These are phyloP conservation scores for Sphecodes monilicornis DNA, from an alignment of 2,888 invertebrate genomes.

Conservation along the genomic window DNA sequence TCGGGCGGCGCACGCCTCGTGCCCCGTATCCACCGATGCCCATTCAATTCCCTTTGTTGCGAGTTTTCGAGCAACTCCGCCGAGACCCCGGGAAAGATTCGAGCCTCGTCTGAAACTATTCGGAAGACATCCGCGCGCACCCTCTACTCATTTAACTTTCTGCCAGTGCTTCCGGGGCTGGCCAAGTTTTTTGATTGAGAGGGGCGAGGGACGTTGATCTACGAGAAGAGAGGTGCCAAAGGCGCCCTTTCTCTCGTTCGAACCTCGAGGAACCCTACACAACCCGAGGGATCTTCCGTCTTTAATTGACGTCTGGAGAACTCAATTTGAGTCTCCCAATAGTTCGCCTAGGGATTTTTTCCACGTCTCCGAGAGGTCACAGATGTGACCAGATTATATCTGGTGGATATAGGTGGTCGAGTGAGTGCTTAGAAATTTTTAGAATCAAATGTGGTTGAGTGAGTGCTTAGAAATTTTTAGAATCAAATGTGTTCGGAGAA, in stretches of 20 bases:
- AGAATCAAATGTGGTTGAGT: neutral
- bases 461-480: neutral
- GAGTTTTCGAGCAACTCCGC: slow-evolving; percentile 31
- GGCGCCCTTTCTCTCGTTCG: neutral
- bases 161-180: slow-evolving; percentile 12
- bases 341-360: neutral
- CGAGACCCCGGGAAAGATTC: neutral
- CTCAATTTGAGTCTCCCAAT: neutral
- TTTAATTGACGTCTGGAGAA: neutral
- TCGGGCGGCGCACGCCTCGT: slow-evolving; percentile 58
- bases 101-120: slow-evolving; percentile 2
- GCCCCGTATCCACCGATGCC: slow-evolving; percentile 45
- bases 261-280: neutral
- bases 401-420: too few species aligned
- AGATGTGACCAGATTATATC: neutral
- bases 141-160: slow-evolving; percentile 17
- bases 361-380: accelerated
- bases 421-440: too few species aligned
- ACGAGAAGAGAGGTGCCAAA: neutral
- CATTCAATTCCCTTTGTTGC: slow-evolving; percentile 50
- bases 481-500: neutral
- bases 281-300: neutral
- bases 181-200: slow-evolving; percentile 2
- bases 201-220: slow-evolving; percentile 6
- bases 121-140: neutral